Conservation (phyloP, 2,797 vertebrate species). For the Salmo trutta region DNA sequence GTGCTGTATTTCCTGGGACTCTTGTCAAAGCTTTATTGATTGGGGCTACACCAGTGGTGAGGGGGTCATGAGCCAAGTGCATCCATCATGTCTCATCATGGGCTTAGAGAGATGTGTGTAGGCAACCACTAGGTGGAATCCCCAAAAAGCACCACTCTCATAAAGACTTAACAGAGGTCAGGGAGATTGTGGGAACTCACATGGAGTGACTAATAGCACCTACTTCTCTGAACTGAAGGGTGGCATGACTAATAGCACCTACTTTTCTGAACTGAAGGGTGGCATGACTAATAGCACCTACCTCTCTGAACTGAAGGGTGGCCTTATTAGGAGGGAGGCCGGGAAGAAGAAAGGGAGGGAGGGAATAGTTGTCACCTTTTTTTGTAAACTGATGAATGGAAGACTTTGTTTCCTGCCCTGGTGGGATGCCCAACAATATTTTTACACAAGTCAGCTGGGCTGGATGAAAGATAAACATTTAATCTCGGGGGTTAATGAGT, state of each 20-base stretch:
- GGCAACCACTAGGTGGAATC: slow-evolving; percentile 34
- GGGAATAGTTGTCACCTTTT: not conserved
- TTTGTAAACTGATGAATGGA: slow-evolving; percentile 12
- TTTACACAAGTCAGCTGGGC: slow-evolving; percentile 47
- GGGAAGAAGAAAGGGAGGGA: slow-evolving; percentile 1
- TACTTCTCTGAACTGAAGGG: slow-evolving; percentile 30
- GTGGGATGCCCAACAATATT: slow-evolving; percentile 12
- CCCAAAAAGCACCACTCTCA: slow-evolving; percentile 48
- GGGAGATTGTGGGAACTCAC: slow-evolving; percentile 48
- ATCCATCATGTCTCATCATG: slow-evolving; percentile 47
- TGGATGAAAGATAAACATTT: slow-evolving; percentile 43
- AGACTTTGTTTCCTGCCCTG: slow-evolving; percentile 25
- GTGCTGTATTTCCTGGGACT: slow-evolving; percentile 7
- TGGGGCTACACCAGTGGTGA: slow-evolving; percentile 16
- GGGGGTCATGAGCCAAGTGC: slow-evolving; percentile 40
- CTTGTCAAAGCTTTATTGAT: slow-evolving; percentile 28
- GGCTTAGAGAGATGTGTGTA: slow-evolving; percentile 10
- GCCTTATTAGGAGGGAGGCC: not conserved
- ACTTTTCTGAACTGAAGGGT: slow-evolving; percentile 30
- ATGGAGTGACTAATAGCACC: slow-evolving; percentile 37
- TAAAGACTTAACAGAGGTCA: slow-evolving; percentile 54
- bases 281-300: not conserved
- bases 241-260: slow-evolving; percentile 32
- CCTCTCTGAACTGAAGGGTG: not conserved
- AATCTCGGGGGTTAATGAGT: slow-evolving; percentile 41